Evolutionary conservation across 2,113 vertebrate species (phyloP).

Genomic region (Amphiprion percula): DNA sequence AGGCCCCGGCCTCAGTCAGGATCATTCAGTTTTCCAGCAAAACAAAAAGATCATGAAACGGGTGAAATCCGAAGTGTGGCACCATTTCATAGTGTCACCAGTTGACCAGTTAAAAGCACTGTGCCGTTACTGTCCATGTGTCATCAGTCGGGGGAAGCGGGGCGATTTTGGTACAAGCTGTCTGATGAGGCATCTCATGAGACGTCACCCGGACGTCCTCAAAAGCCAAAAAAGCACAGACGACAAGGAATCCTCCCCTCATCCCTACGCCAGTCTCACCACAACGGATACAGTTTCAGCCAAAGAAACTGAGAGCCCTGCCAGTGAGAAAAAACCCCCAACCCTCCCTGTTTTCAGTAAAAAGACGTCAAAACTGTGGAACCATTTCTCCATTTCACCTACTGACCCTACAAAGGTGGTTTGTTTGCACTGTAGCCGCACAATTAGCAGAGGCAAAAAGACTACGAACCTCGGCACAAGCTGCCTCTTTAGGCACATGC

Average conservation of each 20-base stretch:
- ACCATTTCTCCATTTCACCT: slow-evolving; percentile 95
- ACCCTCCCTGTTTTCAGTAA: slow-evolving; percentile 90
- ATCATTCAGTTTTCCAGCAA: slow-evolving; percentile 91
- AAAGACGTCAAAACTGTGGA: slow-evolving; percentile 99
- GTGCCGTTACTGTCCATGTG: slow-evolving; percentile 92
- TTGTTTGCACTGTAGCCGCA: slow-evolving; percentile 98
- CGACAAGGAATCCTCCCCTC: slow-evolving; percentile 76
- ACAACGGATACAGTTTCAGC: slow-evolving; percentile 85
- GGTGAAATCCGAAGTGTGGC: slow-evolving; percentile 96
- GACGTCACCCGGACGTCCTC: slow-evolving; percentile 92
- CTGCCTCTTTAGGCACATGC: slow-evolving; percentile 95
- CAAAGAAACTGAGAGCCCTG: slow-evolving; percentile 82
- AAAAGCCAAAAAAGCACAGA: slow-evolving; percentile 88
- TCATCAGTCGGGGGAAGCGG: slow-evolving; percentile 93
- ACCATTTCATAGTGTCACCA: slow-evolving; percentile 93
- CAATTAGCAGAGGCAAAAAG: slow-evolving; percentile 97
- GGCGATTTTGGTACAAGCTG: slow-evolving; percentile 96
- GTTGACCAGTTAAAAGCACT: slow-evolving; percentile 94
- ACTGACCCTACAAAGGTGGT: slow-evolving; percentile 95
- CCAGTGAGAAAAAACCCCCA: slow-evolving; percentile 83
- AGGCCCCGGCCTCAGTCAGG: slow-evolving; percentile 76
- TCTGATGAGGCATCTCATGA: slow-evolving; percentile 93
- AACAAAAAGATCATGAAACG: slow-evolving; percentile 95
- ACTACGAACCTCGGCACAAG: slow-evolving; percentile 97
- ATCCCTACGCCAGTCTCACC: slow-evolving; percentile 84